phyloP scores from a whole-genome alignment of 2,797 vertebrate species.

The Octomys mimax region DNA sequence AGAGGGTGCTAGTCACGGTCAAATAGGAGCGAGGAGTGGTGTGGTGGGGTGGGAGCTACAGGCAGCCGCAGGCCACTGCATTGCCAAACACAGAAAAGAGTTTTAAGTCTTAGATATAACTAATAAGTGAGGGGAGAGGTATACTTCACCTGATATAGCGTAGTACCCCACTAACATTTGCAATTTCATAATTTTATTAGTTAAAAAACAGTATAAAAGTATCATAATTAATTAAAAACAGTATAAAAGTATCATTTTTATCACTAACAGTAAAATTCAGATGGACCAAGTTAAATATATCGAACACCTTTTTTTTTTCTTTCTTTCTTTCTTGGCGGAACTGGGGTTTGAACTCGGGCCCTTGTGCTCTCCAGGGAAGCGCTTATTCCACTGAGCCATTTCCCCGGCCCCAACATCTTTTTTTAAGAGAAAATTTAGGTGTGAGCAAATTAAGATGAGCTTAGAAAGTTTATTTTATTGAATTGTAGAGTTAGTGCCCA shows the following conservation, averaged over 20 bases:
- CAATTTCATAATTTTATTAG: background rate
- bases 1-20: background rate
- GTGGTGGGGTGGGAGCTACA: background rate
- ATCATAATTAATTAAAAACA: background rate
- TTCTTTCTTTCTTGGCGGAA: too few relatives aligned
- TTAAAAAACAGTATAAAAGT: background rate
- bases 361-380: too few relatives aligned
- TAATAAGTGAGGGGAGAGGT: background rate
- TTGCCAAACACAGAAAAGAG: background rate
- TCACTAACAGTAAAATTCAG: background rate
- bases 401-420: too few relatives aligned
- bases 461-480: background rate
- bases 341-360: too few relatives aligned
- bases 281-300: background rate
- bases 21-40: background rate
- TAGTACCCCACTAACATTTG: background rate
- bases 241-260: background rate
- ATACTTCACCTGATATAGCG: background rate
- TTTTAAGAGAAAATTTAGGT: background rate
- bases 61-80: background rate
- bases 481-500: background rate
- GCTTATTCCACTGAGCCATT: too few relatives aligned
- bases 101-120: background rate
- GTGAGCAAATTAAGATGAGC: background rate
- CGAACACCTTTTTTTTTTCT: background rate